Evolutionary conservation across 35 echinoderm and acorn worm genomes (phyloP), one percentile per base, ranked within the genome.

Genomic region (Diadema setosum): DNA sequence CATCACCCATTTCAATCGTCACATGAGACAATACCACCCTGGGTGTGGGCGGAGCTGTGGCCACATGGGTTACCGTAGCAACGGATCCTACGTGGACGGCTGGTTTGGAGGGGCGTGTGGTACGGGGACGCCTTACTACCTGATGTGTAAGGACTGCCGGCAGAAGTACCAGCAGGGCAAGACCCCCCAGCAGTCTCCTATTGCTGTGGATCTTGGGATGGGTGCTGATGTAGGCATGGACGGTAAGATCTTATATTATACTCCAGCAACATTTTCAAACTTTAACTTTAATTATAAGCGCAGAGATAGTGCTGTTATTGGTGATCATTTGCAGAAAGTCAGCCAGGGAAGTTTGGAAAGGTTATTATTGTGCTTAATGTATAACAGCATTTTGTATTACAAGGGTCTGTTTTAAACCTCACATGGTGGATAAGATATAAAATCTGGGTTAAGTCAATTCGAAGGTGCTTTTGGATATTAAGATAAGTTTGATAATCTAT

Each of bases 21-120:
- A 94, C 80, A 99, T 99, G 96, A 89, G 83, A 17, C 84, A 83
- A 9, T 48, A 92, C 42, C 96, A 99, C 58, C 89, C 92, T 15
- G 96, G 96, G 14, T 99, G 92, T 55, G 82, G 90, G 6, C 59
- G 87, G 37, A 92, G 89, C 37, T 99, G 96, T 78, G 96, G 96
- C 56, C 93, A 94, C 89, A 94, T 88, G 74, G 96, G 96, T 46
- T 94, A 94, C 83, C 92, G 96, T 74, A 94, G 93, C 57, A 93
- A 99, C 45, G 96, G 96, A 33, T 83, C 83, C 30, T 94, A 94
- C 39, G 96, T 99, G 20, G 96, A 88, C 46, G 96, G 96, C 5
- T 99, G 96, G 92, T 95, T 99, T 31, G 93, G 93, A 44, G 96
- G 92, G 8, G 92, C 93, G 3, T 94, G 96, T 39, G 96, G 96